A percentile compares a stretch with the other conserved stretches of the same genome.
Conservation (phyloP, 1,140 invertebrate species). For the Bombus fervidus region DNA sequence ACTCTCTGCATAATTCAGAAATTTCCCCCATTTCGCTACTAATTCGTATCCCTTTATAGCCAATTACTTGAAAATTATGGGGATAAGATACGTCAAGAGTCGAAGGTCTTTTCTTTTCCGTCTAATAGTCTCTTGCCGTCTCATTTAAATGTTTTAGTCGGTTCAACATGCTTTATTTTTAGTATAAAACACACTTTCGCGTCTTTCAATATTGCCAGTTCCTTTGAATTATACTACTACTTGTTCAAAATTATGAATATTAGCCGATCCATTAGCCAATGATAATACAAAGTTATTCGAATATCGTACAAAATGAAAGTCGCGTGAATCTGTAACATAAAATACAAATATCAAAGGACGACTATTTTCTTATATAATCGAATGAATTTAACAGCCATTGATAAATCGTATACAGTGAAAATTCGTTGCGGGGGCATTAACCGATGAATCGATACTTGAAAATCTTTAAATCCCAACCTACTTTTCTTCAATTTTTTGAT, state of each 20-base stretch:
- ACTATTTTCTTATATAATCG: too few species aligned
- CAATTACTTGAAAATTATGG: constrained; percentile 32
- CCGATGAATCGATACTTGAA: neutral
- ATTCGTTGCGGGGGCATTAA: too few species aligned
- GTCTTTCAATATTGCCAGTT: neutral
- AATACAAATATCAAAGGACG: neutral
- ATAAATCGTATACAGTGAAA: neutral
- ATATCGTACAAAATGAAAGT: neutral
- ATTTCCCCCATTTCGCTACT: neutral
- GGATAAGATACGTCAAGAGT: neutral
- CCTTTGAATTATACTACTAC: neutral
- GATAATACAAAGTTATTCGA: neutral
- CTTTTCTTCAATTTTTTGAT: neutral
- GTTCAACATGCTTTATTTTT: neutral
- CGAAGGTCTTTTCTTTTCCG: neutral
- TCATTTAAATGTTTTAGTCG: neutral
- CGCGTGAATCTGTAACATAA: neutral
- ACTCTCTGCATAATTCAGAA: constrained; percentile 27
- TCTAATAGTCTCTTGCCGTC: neutral
- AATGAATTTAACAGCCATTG: neutral
- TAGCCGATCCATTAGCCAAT: neutral
- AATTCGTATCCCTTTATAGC: constrained; percentile 23
- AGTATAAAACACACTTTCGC: neutral
- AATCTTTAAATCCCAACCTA: neutral
- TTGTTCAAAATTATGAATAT: neutral